Percentiles rank a stretch among this genome's conserved stretches.
phyloP scores from a whole-genome alignment of 2,888 invertebrate species.

The Machimus atricapillus region DNA sequence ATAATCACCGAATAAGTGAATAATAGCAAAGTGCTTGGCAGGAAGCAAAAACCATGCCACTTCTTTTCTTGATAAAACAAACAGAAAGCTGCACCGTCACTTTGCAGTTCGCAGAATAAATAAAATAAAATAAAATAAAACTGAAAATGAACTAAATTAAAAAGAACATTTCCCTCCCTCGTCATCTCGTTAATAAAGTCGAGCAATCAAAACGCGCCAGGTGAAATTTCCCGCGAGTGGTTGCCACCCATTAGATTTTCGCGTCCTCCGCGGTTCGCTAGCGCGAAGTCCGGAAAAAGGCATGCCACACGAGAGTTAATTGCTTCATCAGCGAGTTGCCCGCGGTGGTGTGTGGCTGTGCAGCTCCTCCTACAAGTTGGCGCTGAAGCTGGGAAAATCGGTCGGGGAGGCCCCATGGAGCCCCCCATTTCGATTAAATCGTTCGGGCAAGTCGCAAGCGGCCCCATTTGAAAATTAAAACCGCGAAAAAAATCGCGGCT shows the following conservation, averaged over 20 bases:
- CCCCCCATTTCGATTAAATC: not conserved
- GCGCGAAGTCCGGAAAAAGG: not conserved
- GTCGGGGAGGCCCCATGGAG: not conserved
- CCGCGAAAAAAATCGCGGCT: not conserved
- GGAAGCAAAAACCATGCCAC: not conserved
- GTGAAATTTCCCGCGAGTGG: not conserved
- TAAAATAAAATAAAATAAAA: not conserved
- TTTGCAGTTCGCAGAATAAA: not conserved
- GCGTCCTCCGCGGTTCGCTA: not conserved
- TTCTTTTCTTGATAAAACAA: not conserved
- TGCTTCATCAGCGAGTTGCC: not conserved
- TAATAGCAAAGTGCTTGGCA: not conserved
- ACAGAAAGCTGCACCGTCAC: not conserved
- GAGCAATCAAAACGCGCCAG: not conserved
- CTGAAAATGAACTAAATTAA: not conserved
- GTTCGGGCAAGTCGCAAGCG: not conserved
- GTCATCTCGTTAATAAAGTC: not conserved
- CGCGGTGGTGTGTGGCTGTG: not conserved
- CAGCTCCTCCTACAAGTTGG: slow-evolving; percentile 6
- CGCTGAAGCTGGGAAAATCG: slow-evolving; percentile 6
- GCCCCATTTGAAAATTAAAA: not conserved
- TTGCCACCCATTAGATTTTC: not conserved
- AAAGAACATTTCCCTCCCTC: not conserved
- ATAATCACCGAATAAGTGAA: slow-evolving; percentile 1
- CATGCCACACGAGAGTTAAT: not conserved